Base-by-base conservation (phyloP, 2,113 vertebrate species). In the Petroica traversi region DNA sequence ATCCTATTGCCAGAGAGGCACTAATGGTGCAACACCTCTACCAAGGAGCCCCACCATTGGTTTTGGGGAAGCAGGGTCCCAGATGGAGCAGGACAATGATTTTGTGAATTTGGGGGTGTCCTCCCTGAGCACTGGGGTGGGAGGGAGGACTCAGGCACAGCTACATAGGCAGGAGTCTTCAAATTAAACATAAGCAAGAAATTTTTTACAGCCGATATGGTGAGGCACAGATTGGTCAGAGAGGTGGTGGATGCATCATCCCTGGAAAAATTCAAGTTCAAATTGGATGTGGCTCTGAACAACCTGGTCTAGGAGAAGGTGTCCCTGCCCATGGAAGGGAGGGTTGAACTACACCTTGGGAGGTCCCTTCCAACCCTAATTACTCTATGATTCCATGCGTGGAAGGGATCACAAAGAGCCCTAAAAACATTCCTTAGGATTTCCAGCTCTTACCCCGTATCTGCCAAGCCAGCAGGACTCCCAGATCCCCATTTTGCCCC, bases 71-170 rank as follows among this genome's bases (percentile, higher is more conserved):
- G 5, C 13, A 23, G 34, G 4, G 48, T 72, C 16, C 51, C 75
- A 74, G 17, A n/a, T 0, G 2, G 15, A 57, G 23, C 1, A 0
- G 11, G n/a, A 8, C 5, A 22, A 14, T 19, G n/a, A 34, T 9
- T 49, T 48, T 41, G 33, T 48, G 66, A 26, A 43, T 34, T 68
- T 45, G 19, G 0, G 1, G 6, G 3, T 58, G 40, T 23, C 89
- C 8, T 48, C 33, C 59, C 29, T 26, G 46, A 8, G 5, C 29
- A 25, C 7, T 24, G 25, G 5, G 5, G 11, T 36, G 6, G 14
- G 13, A 49, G 5, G 31, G 19, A 62, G 1, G 16, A 26, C 59
- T 74, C 67, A 62, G n/a, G 31, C 17, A n/a, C n/a, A 71, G 33
- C 25, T 40, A 40, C 58, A 46, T 15, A 68, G 49, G 45, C 12